These are phyloP conservation scores for Tamias sibiricus DNA, from an alignment of 2,113 vertebrate genomes.

Conservation along the genomic window DNA sequence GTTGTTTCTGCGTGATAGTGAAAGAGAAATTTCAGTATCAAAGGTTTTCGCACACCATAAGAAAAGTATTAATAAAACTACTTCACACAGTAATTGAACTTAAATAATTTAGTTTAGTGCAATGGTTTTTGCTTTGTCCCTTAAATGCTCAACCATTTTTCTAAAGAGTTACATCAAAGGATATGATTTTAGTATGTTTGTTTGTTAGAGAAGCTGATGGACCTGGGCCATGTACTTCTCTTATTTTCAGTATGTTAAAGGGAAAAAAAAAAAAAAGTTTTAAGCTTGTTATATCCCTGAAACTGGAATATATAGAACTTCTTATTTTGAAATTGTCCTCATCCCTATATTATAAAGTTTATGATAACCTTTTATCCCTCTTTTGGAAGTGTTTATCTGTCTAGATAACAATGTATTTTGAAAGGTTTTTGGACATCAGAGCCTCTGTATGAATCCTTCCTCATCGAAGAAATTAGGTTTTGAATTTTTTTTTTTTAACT, in stretches of 20 bases:
- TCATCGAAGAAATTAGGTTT: slow-evolving; percentile 53
- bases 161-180: background rate
- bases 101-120: slow-evolving; percentile 59
- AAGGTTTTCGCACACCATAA: slow-evolving; percentile 61
- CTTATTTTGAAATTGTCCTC: slow-evolving; percentile 21
- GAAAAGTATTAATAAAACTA: slow-evolving; percentile 1
- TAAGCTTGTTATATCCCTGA: slow-evolving; percentile 40
- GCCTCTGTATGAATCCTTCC: slow-evolving; percentile 22
- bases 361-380: background rate
- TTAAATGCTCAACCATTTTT: slow-evolving; percentile 53
- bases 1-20: slow-evolving; percentile 68
- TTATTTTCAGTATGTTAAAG: slow-evolving; percentile 54
- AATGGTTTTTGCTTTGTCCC: slow-evolving; percentile 60
- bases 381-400: slow-evolving; percentile 1
- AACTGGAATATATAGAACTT: slow-evolving; percentile 53
- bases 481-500: slow-evolving; percentile 51
- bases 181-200: slow-evolving; percentile 51
- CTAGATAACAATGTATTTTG: slow-evolving; percentile 36
- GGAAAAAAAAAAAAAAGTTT: slow-evolving; percentile 55
- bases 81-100: slow-evolving; percentile 31
- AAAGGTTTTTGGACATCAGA: slow-evolving; percentile 36
- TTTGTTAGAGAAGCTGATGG: slow-evolving; percentile 40
- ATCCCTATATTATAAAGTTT: slow-evolving; percentile 23
- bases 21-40: slow-evolving; percentile 67
- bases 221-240: slow-evolving; percentile 42